Evolutionary conservation across 2,888 invertebrate species (phyloP).

Genomic region (Sericinus montela): DNA sequence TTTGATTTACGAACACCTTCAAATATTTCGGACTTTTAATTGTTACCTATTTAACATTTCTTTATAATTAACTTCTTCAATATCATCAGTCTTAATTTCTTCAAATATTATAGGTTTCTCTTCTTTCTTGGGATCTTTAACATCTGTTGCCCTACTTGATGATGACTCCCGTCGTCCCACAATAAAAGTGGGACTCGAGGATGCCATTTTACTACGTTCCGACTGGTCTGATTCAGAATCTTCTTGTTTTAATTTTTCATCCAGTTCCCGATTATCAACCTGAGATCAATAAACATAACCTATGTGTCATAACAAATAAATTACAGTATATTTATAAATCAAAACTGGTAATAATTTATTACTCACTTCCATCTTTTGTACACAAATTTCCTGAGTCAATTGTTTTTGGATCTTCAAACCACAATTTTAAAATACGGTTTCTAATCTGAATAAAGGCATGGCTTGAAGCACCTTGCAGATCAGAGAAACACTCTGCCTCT

Average conservation of each 20-base stretch:
- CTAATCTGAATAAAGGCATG: too few species aligned
- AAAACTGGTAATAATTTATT: too few species aligned
- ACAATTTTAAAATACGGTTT: too few species aligned
- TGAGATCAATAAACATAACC: constrained; percentile 80
- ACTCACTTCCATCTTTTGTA: too few species aligned
- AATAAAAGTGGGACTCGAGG: constrained; percentile 77
- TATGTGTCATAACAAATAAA: constrained; percentile 35
- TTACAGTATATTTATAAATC: constrained; percentile 8
- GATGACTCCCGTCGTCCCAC: constrained; percentile 72
- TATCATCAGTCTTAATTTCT: constrained; percentile 81
- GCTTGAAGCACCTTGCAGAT: too few species aligned
- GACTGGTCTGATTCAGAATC: constrained; percentile 81
- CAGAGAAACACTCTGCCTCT: too few species aligned
- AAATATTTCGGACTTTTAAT: neutral
- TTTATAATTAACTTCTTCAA: constrained; percentile 80
- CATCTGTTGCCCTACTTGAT: constrained; percentile 66
- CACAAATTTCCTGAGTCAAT: too few species aligned
- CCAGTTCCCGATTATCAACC: constrained; percentile 79
- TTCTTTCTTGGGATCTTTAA: constrained; percentile 68
- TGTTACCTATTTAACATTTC: constrained; percentile 69
- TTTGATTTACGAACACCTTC: too few species aligned
- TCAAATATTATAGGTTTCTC: constrained; percentile 60
- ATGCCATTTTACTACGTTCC: constrained; percentile 79
- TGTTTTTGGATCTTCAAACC: too few species aligned
- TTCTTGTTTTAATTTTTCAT: constrained; percentile 83